Percentiles rank a stretch among this genome's conserved stretches.
phyloP scores from a whole-genome alignment of 2,888 invertebrate species.

The Marronus borbonicus region DNA sequence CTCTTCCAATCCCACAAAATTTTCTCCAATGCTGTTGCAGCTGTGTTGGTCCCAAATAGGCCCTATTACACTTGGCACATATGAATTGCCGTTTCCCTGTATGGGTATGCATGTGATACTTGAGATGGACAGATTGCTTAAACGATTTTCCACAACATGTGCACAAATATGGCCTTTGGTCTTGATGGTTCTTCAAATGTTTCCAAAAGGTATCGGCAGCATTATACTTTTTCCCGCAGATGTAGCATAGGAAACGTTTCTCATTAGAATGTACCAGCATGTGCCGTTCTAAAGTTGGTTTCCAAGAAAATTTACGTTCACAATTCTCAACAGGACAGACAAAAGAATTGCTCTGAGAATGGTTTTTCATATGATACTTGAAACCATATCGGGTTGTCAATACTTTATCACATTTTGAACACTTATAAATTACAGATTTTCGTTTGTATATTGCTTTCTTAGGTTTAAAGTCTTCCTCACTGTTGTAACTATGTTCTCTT shows the following conservation, averaged over 20 bases:
- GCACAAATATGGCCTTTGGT: constrained; percentile 14
- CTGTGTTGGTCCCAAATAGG: constrained; percentile 26
- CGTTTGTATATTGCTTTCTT: constrained; percentile 2
- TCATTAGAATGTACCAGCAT: constrained; percentile 24
- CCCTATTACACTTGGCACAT: constrained; percentile 27
- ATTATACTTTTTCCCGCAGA: constrained; percentile 18
- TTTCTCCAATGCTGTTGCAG: constrained; percentile 18
- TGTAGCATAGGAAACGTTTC: constrained; percentile 6
- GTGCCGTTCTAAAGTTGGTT: constrained; percentile 28
- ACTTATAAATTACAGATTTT: background rate
- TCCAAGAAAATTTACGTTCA: constrained; percentile 10
- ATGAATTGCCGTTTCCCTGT: background rate
- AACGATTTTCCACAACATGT: constrained; percentile 24
- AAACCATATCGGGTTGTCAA: constrained; percentile 14
- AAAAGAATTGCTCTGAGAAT: background rate
- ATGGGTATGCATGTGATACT: constrained; percentile 29
- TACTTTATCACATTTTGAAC: constrained; percentile 20
- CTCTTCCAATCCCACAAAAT: constrained; percentile 23
- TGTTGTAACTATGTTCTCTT: background rate
- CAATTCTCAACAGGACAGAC: constrained; percentile 13
- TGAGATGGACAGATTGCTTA: constrained; percentile 20
- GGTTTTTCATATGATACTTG: background rate
- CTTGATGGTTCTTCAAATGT: constrained; percentile 9
- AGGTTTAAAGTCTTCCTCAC: background rate
- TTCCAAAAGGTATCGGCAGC: constrained; percentile 25